phyloP scores from a whole-genome alignment of 1,140 invertebrate species.

The Bombus difficillimus region DNA sequence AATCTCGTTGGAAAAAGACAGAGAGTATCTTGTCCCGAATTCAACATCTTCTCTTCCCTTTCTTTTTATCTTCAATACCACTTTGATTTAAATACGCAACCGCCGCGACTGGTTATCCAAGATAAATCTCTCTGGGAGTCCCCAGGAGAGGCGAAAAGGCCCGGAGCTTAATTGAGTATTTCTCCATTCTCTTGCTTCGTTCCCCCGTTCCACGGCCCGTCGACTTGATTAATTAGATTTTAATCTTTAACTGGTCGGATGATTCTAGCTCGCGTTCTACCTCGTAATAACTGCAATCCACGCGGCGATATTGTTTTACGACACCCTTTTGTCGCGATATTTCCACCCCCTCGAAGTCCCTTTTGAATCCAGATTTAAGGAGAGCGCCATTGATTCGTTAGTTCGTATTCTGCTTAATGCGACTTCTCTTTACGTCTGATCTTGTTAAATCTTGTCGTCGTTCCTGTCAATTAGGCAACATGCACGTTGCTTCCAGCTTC shows the following conservation, averaged over 20 bases:
- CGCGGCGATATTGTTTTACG: slow-evolving; percentile 41
- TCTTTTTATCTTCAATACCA: slow-evolving; percentile 22
- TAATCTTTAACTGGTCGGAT: slow-evolving; percentile 55
- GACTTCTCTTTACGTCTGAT: slow-evolving; percentile 18
- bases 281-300: slow-evolving; percentile 47
- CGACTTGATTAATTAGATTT: slow-evolving; percentile 69
- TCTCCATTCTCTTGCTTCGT: slow-evolving; percentile 57
- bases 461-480: background rate
- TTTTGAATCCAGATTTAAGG: slow-evolving; percentile 17
- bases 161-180: slow-evolving; percentile 68
- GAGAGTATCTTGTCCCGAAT: slow-evolving; percentile 52
- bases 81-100: slow-evolving; percentile 66
- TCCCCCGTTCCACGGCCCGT: slow-evolving; percentile 24
- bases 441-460: slow-evolving; percentile 1
- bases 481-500: background rate
- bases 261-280: slow-evolving; percentile 49
- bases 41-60: slow-evolving; percentile 32
- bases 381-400: slow-evolving; percentile 22
- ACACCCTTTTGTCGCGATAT: slow-evolving; percentile 40
- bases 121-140: slow-evolving; percentile 60
- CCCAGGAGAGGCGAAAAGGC: slow-evolving; percentile 63
- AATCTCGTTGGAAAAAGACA: no score
- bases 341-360: background rate
- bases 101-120: slow-evolving; percentile 54
- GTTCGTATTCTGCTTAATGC: slow-evolving; percentile 16